phyloP scores from a whole-genome alignment of 2,113 vertebrate genomes.

The Isurus oxyrinchus region DNA sequence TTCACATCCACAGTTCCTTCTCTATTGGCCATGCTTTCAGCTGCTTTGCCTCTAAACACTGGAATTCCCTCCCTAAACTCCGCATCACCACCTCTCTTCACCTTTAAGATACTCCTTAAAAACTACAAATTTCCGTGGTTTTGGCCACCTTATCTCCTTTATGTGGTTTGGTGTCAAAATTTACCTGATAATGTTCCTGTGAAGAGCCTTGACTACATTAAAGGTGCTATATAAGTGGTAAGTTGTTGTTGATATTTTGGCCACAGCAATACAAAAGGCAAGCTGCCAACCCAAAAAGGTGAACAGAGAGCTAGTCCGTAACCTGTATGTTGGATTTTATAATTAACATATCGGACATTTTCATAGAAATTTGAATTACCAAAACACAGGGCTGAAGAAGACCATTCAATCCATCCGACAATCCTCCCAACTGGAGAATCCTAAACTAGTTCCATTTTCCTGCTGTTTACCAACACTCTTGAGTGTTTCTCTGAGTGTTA shows the following conservation, averaged over 20 bases:
- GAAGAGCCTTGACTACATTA: not conserved
- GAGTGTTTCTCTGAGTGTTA: not conserved
- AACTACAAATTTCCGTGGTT: not conserved
- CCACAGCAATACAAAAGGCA: not conserved
- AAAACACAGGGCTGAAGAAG: not conserved
- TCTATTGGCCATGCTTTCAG: not conserved
- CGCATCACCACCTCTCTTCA: not conserved
- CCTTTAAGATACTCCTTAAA: not conserved
- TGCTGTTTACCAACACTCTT: not conserved
- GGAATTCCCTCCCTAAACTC: not conserved
- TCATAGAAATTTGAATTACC: not conserved
- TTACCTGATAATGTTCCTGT: not conserved
- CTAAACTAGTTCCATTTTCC: not conserved
- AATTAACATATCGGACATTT: not conserved
- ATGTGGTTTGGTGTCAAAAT: not conserved
- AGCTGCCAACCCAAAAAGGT: not conserved
- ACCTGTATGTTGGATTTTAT: not conserved
- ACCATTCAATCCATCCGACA: not conserved
- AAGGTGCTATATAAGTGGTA: not conserved
- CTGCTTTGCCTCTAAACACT: not conserved
- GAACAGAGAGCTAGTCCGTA: not conserved
- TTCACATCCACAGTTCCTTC: not conserved
- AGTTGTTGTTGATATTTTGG: not conserved
- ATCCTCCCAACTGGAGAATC: not conserved
- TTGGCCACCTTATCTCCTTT: not conserved